A percentile compares a stretch with the other conserved stretches of the same genome.
phyloP scores from a whole-genome alignment of 2,113 vertebrate genomes.

The Syngnathoides biaculeatus region DNA sequence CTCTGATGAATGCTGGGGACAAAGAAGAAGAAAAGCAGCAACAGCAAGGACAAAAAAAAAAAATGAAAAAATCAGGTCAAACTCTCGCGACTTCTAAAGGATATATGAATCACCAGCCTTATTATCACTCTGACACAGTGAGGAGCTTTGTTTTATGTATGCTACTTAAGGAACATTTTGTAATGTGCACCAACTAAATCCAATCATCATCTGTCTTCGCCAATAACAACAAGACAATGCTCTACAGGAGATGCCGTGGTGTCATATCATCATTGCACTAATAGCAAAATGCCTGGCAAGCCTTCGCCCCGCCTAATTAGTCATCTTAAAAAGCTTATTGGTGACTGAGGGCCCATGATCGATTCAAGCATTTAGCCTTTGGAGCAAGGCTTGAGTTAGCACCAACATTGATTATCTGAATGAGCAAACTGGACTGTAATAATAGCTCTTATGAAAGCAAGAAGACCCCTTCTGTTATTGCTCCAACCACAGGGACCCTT shows the following conservation, averaged over 20 bases:
- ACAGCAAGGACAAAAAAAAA: conserved; percentile 71
- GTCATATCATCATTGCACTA: conserved; percentile 79
- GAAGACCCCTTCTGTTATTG: conserved; percentile 13
- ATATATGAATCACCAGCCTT: conserved; percentile 76
- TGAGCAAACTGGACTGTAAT: conserved; percentile 58
- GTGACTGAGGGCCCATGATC: conserved; percentile 66
- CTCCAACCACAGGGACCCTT: not conserved
- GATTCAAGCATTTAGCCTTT: conserved; percentile 65
- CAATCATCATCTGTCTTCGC: conserved; percentile 79
- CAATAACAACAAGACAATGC: conserved; percentile 80
- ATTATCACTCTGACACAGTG: conserved; percentile 73
- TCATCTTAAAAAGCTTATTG: conserved; percentile 74
- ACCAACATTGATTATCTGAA: conserved; percentile 63
- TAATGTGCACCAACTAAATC: conserved; percentile 70
- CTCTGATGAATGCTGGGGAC: conserved; percentile 24
- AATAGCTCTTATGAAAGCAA: conserved; percentile 44
- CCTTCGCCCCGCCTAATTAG: conserved; percentile 62
- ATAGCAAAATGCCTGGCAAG: conserved; percentile 68
- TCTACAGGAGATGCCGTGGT: conserved; percentile 72
- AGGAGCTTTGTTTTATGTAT: conserved; percentile 67
- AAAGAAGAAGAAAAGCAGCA: conserved; percentile 52
- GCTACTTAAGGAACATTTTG: conserved; percentile 73
- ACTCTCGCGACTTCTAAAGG: conserved; percentile 72
- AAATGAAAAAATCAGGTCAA: conserved; percentile 47
- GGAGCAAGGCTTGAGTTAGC: conserved; percentile 47